Base-by-base conservation (phyloP, 2,888 invertebrate genomes). In the Uloborus plumipes region DNA sequence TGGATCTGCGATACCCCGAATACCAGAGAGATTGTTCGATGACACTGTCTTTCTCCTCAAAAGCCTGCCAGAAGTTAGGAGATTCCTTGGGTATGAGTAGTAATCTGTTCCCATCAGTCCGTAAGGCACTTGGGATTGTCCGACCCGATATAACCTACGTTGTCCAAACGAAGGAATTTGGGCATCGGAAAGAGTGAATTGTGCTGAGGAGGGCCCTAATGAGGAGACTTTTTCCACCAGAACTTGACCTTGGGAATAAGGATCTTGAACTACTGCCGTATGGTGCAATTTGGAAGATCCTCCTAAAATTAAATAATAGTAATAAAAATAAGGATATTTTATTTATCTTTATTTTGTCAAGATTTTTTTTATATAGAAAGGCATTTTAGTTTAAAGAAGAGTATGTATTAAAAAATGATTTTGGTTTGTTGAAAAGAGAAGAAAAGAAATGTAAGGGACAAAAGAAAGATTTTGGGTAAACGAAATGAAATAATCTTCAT, bases 241-340 rank as follows among this genome's bases (percentile, higher is more conserved):
- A 1, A 72, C 72, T 22, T 58, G 72, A 70, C 20, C 55, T 20
- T 55, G 64, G 39, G 73, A 67, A 49, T 62, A n/a, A 16, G 72
- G 79, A 47, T 79, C 79, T 55, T 61, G 39, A n/a, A 79, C 62
- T 16, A 79, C 73, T 9, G 72, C 79, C 50, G 73, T 69, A 18
- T 79, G 79, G 47, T 79, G 79, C 16, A 79, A 15, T 0, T 72
- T 62, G n/a, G 58, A 61, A 0, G 73, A 72, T 53, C 64, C 64
- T 66, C 66, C 66, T 62, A 72, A 72, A 73, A 55, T 26, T 55
- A 62, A 20, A 39, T 14, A 14, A 15, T 58, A n/a, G n/a, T n/a
- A n/a, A n/a, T n/a, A n/a, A n/a, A n/a, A n/a, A n/a, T n/a, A n/a
- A n/a, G n/a, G n/a, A n/a, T n/a, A n/a, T n/a, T n/a, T n/a, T n/a